Evolutionary conservation across 2,888 invertebrate species (phyloP), one percentile per base, ranked within the genome.

Genomic region (Opisthograptis luteolata): DNA sequence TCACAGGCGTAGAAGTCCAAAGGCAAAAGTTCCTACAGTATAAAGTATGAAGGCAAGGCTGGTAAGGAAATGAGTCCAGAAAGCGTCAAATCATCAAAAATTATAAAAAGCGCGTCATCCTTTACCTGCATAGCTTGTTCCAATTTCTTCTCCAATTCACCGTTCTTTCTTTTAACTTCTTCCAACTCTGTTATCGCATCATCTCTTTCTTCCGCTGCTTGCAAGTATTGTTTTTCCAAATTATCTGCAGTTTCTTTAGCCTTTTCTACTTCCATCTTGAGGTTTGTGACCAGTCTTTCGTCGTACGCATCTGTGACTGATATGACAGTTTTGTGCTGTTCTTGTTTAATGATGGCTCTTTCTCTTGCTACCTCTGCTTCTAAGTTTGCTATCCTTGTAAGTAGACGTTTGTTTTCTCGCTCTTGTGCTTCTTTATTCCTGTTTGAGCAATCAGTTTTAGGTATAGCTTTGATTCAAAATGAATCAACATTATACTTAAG

Each of bases 361-460:
- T 95, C 94, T 66, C 95, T 94, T 51, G 96, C 95, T 60, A 96
- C 75, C 76, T 97, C 96, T 7, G 95, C 95, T 84, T 97, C 96
- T 61, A 97, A 87, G 70, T 96, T 96, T 15, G 94, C 92, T 75
- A 97, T 94, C 80, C 94, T 94, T 37, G 95, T 94, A 76, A 94
- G 89, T 37, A 97, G 92, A 67, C 96, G 94, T 79, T 96, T 96
- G 75, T 96, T 97, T 83, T 97, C 97, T 70, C 96, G 89, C 65
- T 95, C 95, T 70, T 96, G 93, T 0, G 95, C 95, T 81, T 96
- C 96, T 73, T 96, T 97, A 73, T 96, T 96, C 70, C 95, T 92
- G 64, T 41, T 65, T 63, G 14, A 12, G 8, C 7, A 52, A 14
- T 15, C 19, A 6, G 35, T 30, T n/a, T n/a, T n/a, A n/a, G n/a